These are phyloP conservation scores for Netelia inedita DNA, from an alignment of 2,888 invertebrate genomes.

Conservation along the genomic window DNA sequence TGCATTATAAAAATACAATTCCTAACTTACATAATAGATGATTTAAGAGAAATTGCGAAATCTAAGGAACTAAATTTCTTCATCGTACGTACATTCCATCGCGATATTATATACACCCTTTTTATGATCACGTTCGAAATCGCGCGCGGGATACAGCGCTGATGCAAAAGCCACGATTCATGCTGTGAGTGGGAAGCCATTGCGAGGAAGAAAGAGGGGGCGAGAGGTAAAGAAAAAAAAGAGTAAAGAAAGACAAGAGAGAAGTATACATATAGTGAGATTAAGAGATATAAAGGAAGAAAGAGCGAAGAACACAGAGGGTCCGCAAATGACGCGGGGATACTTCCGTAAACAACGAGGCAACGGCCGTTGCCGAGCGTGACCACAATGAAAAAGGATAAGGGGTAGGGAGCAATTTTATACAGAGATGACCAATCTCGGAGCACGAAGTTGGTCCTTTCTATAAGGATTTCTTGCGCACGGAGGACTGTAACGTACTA, in stretches of 20 bases:
- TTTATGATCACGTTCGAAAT: slow-evolving; percentile 15
- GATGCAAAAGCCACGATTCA: slow-evolving; percentile 29
- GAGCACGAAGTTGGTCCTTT: slow-evolving; percentile 51
- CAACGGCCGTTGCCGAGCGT: slow-evolving; percentile 67
- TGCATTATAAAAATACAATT: too few species aligned
- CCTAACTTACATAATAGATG: too few species aligned
- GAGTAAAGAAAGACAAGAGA: neutral
- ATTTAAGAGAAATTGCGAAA: too few species aligned
- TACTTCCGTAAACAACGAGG: slow-evolving; percentile 74
- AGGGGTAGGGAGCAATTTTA: slow-evolving; percentile 50
- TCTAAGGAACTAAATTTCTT: slow-evolving; percentile 1
- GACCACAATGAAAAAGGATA: slow-evolving; percentile 62
- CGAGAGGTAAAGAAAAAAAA: neutral
- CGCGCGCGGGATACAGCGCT: neutral
- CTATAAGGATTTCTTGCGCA: slow-evolving; percentile 42
- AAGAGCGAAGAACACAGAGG: slow-evolving; percentile 25
- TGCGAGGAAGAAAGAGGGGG: slow-evolving; percentile 6
- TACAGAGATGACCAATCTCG: slow-evolving; percentile 43
- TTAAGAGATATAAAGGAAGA: slow-evolving; percentile 33
- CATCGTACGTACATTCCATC: slow-evolving; percentile 1
- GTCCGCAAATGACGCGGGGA: slow-evolving; percentile 56
- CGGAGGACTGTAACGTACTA: neutral
- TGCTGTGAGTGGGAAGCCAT: slow-evolving; percentile 31
- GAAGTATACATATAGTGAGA: slow-evolving; percentile 23
- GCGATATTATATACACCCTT: slow-evolving; percentile 15